phyloP scores from a whole-genome alignment of 2,888 invertebrate genomes.

The Oxycera nigricornis region DNA sequence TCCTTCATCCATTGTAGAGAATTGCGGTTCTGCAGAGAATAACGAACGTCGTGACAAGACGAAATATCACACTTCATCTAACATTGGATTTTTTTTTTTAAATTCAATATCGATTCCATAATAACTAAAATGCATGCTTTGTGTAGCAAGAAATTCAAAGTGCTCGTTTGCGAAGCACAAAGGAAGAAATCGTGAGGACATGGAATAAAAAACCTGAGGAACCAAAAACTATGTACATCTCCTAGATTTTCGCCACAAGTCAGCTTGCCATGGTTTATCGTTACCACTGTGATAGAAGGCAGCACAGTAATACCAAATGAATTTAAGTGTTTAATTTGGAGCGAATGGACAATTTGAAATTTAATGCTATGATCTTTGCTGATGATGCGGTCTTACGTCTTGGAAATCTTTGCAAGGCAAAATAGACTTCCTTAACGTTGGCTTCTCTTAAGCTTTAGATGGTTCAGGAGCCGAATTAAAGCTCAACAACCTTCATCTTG shows the following conservation, averaged over 20 bases:
- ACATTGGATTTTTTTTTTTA: not conserved
- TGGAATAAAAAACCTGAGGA: not conserved
- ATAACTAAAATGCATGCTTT: not conserved
- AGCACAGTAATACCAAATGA: slow-evolving; percentile 13
- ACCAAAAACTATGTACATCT: not conserved
- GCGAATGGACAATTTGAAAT: slow-evolving; percentile 39
- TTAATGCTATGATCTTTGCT: slow-evolving; percentile 16
- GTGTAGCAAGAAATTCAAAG: not conserved
- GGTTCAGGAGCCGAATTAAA: slow-evolving; percentile 26
- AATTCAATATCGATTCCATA: slow-evolving; percentile 15
- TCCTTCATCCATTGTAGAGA: too few species aligned
- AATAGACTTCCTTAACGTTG: not conserved
- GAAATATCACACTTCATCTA: not conserved
- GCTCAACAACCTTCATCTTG: not conserved
- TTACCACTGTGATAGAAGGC: not conserved
- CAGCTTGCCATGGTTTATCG: not conserved
- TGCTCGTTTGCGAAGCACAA: not conserved
- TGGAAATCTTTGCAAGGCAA: not conserved
- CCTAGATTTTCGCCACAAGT: not conserved
- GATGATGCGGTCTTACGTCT: not conserved
- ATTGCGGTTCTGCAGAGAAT: too few species aligned
- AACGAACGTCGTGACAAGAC: too few species aligned
- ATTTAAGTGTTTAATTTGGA: slow-evolving; percentile 34
- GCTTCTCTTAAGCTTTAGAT: not conserved
- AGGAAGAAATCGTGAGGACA: not conserved